Percentiles rank a stretch among this genome's conserved stretches.
These are phyloP conservation scores for Lutjanus erythropterus DNA, from an alignment of 2,113 vertebrate species.

Conservation along the genomic window DNA sequence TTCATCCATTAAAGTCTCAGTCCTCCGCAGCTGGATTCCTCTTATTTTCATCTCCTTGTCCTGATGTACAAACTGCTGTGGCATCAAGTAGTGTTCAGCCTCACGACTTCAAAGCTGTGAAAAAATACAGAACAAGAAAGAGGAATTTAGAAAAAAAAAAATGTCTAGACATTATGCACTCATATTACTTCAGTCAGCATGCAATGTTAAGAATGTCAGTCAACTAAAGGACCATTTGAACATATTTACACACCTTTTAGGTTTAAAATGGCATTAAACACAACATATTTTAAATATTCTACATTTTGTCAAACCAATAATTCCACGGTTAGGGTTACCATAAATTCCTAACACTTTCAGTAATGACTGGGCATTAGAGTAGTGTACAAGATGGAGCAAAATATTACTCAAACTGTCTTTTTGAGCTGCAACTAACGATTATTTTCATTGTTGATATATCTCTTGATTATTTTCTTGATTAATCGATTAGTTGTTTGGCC, in stretches of 20 bases:
- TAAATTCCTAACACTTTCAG: not conserved
- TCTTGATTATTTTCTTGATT: no score
- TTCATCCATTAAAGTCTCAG: constrained; percentile 51
- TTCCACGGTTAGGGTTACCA: not conserved
- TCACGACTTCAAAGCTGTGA: constrained; percentile 67
- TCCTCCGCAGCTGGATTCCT: constrained; percentile 31
- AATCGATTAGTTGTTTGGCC: no score
- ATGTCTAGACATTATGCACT: not conserved
- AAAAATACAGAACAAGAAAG: constrained; percentile 33
- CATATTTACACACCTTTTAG: not conserved
- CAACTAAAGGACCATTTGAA: not conserved
- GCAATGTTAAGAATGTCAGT: constrained; percentile 9
- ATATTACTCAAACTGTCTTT: not conserved
- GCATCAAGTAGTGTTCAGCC: constrained; percentile 11
- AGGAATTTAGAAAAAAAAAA: not conserved
- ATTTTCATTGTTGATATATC: no score
- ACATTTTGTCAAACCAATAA: not conserved
- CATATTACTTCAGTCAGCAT: not conserved
- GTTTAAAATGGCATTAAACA: not conserved
- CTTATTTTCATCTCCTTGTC: not conserved
- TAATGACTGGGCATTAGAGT: not conserved
- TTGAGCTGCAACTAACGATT: no score
- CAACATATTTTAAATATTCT: not conserved
- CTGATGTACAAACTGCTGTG: not conserved
- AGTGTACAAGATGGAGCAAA: not conserved